phyloP scores from a whole-genome alignment of 2,888 invertebrate species.

The Bombyx huttoni region DNA sequence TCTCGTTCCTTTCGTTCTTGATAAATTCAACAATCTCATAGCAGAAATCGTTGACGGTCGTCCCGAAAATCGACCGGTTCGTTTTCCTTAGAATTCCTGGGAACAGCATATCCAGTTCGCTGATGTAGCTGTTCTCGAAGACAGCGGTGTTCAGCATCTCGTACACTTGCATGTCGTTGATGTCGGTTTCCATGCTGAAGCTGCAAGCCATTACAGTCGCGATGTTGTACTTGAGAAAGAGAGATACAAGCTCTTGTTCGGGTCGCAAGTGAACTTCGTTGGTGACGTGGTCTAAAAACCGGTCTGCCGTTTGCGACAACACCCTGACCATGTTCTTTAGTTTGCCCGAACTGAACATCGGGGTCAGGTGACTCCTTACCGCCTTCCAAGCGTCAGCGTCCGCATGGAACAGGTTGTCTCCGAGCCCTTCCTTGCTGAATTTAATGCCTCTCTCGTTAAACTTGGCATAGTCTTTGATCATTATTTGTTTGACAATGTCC shows the following conservation, averaged over 20 bases:
- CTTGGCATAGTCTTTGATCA: constrained; percentile 34
- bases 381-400: constrained; percentile 24
- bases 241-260: constrained; percentile 15
- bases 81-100: constrained; percentile 16
- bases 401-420: constrained; percentile 33
- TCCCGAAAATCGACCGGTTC: constrained; percentile 16
- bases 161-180: constrained; percentile 12
- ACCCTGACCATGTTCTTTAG: constrained; percentile 23
- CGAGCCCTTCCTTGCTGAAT: constrained; percentile 25
- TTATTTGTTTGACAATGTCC: constrained; percentile 30
- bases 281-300: constrained; percentile 22
- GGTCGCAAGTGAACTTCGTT: constrained; percentile 6
- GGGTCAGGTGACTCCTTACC: constrained; percentile 25
- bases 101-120: constrained; percentile 22
- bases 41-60: constrained; percentile 14
- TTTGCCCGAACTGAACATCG: constrained; percentile 33
- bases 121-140: constrained; percentile 12
- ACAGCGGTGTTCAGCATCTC: constrained; percentile 14
- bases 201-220: constrained; percentile 18
- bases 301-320: constrained; percentile 20
- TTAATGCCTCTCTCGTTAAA: constrained; percentile 31
- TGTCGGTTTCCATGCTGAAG: constrained; percentile 16
- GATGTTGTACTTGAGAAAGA: constrained; percentile 19
- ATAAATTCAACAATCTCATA: constrained; percentile 15
- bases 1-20: constrained; percentile 5